Conservation (phyloP, 2,797 vertebrate genomes). For the Spinus pinus region DNA sequence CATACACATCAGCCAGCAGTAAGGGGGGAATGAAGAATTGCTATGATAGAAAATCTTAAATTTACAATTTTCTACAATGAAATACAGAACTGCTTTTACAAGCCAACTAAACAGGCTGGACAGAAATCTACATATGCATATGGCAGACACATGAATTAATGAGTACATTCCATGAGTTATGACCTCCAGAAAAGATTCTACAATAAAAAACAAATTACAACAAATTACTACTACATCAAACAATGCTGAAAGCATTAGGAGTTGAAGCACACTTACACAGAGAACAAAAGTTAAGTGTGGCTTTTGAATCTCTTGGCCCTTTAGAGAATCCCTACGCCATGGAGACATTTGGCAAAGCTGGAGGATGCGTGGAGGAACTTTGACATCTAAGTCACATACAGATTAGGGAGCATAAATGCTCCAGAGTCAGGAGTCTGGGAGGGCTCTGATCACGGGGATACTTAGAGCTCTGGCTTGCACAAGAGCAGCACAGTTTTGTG, state of each 20-base stretch:
- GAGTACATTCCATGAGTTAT: not conserved
- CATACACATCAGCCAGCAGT: not conserved
- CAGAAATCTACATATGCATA: not conserved
- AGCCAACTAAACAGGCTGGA: not conserved
- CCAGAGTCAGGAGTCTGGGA: not conserved
- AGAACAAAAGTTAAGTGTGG: not conserved
- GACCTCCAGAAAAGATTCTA: not conserved
- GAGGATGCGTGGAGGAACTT: not conserved
- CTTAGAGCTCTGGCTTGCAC: not conserved
- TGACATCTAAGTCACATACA: accelerated
- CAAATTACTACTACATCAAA: not conserved
- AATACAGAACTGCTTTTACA: not conserved
- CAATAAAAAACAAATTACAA: not conserved
- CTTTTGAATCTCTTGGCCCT: not conserved
- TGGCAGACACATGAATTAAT: not conserved
- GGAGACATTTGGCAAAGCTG: not conserved
- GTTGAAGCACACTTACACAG: not conserved
- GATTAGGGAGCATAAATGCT: not conserved
- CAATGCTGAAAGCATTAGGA: not conserved
- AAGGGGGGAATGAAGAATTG: not conserved
- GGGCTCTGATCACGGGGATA: not conserved
- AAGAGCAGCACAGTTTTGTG: not conserved
- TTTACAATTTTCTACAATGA: not conserved
- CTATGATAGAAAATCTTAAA: not conserved
- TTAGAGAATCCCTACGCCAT: accelerated